Base-by-base conservation (phyloP, 2,888 invertebrate genomes). In the Cataglyphis livida region DNA sequence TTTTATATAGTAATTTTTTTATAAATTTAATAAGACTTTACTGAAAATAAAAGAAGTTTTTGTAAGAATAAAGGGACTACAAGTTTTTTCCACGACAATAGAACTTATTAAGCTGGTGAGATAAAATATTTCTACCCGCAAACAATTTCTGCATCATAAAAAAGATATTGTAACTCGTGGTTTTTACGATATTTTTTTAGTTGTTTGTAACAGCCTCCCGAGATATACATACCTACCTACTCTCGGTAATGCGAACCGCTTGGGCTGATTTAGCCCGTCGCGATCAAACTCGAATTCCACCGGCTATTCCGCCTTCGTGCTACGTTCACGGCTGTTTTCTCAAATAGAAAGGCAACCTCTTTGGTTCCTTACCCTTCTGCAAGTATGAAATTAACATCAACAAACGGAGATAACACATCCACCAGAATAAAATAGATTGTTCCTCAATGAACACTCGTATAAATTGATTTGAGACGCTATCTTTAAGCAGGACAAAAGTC, bases 271-370 rank as follows among this genome's bases (percentile, higher is more conserved):
- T 44, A n/a, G 54, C 28, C 18, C 54, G 68, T 6, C 48, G 38
- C 51, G 38, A 81, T 61, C 28, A 61, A 51, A 61, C 44, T 66
- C 66, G 79, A 79, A 41, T 51, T 41, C 32, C 35, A 38, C 82
- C 82, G 81, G 82, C 25, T 70, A 25, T 35, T 21, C 12, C 32
- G 54, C 70, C 81, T 54, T 54, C 61, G 61, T 54, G 82, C 82
- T 83, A 64, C 70, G 81, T 83, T 81, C 83, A 83, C 83, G 83
- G 82, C 83, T 25, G 35, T 71, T 70, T 71, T 71, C 78, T 59
- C 12, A 12, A 71, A 79, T 62, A 71, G 78, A 70, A 79, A 79
- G 66, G 35, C 70, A 35, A 32, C 18, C 61, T 59, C 78, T 79
- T 71, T 71, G 12, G 61, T 48, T 79, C 25, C n/a, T 15, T 62